phyloP scores from a whole-genome alignment of 2,797 vertebrate genomes.

The Margarornis squamiger region DNA sequence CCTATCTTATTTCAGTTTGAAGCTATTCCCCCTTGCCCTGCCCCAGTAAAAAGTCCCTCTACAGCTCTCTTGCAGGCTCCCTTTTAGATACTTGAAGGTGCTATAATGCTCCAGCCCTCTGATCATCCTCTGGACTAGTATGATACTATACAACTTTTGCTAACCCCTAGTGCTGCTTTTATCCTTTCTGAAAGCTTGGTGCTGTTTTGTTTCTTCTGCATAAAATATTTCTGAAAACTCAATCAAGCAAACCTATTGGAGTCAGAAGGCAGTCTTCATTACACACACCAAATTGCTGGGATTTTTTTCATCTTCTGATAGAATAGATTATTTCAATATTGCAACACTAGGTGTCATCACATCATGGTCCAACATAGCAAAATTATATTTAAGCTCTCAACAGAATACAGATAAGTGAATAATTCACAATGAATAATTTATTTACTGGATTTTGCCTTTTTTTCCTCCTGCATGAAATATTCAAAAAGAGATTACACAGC shows the following conservation, averaged over 20 bases:
- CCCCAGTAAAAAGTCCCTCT: background rate
- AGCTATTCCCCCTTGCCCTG: accelerated
- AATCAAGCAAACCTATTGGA: background rate
- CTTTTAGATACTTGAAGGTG: background rate
- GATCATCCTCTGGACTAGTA: background rate
- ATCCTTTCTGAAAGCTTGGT: background rate
- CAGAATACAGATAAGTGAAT: background rate
- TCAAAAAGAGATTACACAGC: background rate
- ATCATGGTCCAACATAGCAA: constrained; percentile 48
- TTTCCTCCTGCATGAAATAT: background rate
- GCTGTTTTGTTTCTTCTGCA: background rate
- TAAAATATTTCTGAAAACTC: background rate
- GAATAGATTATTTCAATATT: constrained; percentile 36
- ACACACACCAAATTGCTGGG: background rate
- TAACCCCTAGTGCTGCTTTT: accelerated
- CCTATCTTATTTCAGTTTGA: background rate
- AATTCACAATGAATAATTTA: constrained; percentile 26
- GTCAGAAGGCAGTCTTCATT: background rate
- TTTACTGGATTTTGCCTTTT: background rate
- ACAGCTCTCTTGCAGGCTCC: background rate
- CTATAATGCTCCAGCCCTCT: background rate
- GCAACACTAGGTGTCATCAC: constrained; percentile 70
- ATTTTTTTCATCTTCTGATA: background rate
- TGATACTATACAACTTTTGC: background rate
- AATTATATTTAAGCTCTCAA: constrained; percentile 9